A percentile compares a stretch with the other conserved stretches of the same genome.
phyloP scores from a whole-genome alignment of 2,113 vertebrate species.

The Periophthalmus modestus region DNA sequence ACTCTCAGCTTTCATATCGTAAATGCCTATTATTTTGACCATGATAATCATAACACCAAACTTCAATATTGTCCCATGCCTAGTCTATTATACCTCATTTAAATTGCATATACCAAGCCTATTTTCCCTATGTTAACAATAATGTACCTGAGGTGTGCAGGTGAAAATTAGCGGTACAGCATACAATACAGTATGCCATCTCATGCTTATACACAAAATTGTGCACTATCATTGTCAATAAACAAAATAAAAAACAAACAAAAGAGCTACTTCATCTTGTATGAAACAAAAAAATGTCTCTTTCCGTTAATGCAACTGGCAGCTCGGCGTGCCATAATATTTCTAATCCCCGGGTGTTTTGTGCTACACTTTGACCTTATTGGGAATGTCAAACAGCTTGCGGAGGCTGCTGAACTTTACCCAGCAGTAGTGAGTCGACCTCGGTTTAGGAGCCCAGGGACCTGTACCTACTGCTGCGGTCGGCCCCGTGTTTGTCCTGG shows the following conservation, averaged over 20 bases:
- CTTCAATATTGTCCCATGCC: too few species aligned
- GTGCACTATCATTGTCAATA: neutral
- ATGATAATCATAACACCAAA: too few species aligned
- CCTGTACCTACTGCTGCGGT: conserved; percentile 65
- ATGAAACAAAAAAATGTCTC: conserved; percentile 11
- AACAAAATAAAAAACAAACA: neutral
- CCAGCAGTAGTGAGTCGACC: conserved; percentile 63
- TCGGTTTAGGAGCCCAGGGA: conserved; percentile 57
- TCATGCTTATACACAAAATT: neutral
- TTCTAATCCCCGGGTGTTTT: conserved; percentile 63
- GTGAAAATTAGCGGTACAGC: neutral
- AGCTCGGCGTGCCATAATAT: conserved; percentile 45
- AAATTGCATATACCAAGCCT: too few species aligned
- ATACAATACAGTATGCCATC: neutral
- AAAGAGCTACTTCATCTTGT: neutral
- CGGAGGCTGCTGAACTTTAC: conserved; percentile 75
- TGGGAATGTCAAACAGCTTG: conserved; percentile 77
- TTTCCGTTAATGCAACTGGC: conserved; percentile 22
- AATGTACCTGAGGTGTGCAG: neutral
- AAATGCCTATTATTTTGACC: too few species aligned
- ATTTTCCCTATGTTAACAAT: neutral
- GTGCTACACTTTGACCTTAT: conserved; percentile 74
- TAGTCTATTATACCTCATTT: too few species aligned
- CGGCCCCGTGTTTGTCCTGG: conserved; percentile 58
- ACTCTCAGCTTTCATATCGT: too few species aligned